Evolutionary conservation across 2,797 vertebrate species (phyloP).

Genomic region (Helicolenus hilgendorfi): DNA sequence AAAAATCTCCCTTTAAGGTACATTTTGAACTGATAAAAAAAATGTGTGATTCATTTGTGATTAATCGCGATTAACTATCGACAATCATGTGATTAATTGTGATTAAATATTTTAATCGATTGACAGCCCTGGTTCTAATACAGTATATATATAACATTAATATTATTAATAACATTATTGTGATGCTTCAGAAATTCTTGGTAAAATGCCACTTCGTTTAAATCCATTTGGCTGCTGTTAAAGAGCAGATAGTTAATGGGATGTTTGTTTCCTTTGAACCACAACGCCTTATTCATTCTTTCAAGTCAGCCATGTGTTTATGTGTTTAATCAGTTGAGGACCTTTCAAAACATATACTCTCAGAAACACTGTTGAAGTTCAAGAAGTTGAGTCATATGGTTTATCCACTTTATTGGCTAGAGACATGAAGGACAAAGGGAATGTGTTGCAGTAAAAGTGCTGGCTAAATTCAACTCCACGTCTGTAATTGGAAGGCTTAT

Average conservation of each 20-base stretch:
- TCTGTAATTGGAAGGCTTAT: slow-evolving; percentile 23
- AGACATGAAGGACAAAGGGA: neutral
- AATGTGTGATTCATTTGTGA: no score
- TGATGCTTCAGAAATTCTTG: neutral
- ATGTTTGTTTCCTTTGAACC: neutral
- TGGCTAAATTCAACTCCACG: neutral
- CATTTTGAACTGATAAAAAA: no score
- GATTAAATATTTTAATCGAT: no score
- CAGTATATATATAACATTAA: no score
- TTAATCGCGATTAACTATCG: no score
- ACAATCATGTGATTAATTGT: no score
- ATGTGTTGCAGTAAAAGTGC: neutral
- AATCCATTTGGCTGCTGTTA: neutral
- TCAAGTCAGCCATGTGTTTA: neutral
- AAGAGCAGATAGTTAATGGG: neutral
- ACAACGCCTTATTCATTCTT: neutral
- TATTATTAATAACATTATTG: neutral
- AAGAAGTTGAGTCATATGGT: neutral
- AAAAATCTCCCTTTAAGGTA: no score
- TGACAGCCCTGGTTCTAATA: neutral
- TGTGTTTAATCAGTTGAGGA: neutral
- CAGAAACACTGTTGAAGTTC: neutral
- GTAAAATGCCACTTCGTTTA: neutral
- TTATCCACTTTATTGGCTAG: neutral
- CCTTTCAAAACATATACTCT: neutral